Percentiles rank a stretch among this genome's conserved stretches.
phyloP scores from a whole-genome alignment of 2,113 vertebrate genomes.

The Laticauda colubrina region DNA sequence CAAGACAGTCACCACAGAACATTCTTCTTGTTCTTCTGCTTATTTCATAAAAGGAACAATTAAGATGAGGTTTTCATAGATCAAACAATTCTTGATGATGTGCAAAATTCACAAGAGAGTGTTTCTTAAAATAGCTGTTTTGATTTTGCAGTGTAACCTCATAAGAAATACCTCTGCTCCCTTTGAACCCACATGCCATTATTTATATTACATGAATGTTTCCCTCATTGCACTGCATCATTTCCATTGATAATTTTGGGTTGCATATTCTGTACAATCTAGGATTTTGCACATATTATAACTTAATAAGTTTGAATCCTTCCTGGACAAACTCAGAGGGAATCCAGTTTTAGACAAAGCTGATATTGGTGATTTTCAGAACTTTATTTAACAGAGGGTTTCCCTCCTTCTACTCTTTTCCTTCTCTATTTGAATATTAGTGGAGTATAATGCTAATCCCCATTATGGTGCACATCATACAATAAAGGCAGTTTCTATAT shows the following conservation, averaged over 20 bases:
- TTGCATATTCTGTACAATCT: background rate
- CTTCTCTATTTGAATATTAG: background rate
- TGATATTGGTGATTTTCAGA: background rate
- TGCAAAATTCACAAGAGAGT: background rate
- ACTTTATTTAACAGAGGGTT: background rate
- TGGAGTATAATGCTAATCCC: background rate
- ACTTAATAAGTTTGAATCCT: background rate
- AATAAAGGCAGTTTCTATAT: background rate
- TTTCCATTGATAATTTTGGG: background rate
- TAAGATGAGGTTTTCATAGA: background rate
- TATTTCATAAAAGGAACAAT: background rate
- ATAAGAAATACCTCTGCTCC: background rate
- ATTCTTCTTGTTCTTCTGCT: background rate
- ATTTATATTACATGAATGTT: background rate
- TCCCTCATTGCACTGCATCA: background rate
- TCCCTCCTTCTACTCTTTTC: background rate
- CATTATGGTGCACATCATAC: background rate
- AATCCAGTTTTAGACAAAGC: background rate
- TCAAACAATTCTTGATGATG: background rate
- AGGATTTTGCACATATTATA: background rate
- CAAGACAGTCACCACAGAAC: background rate
- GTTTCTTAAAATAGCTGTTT: background rate
- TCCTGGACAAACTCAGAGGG: too few relatives aligned
- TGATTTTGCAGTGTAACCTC: too few relatives aligned
- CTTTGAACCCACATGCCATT: background rate